These are phyloP conservation scores for Griposia aprilina DNA, from an alignment of 2,888 invertebrate genomes.

Conservation along the genomic window DNA sequence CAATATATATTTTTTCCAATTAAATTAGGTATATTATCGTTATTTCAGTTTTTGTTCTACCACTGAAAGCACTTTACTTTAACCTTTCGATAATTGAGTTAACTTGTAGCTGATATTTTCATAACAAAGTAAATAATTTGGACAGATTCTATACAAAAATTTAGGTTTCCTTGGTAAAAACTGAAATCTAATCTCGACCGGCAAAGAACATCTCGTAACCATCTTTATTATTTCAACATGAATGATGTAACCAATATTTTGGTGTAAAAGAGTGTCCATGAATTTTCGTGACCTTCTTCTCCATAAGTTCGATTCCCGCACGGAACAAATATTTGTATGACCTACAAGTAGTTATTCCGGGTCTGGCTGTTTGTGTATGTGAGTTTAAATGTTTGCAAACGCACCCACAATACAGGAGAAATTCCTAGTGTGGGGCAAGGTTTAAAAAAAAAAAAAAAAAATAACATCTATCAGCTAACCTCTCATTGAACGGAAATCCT, in stretches of 20 bases:
- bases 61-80: constrained; percentile 9
- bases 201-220: too few relatives aligned
- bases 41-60: constrained; percentile 4
- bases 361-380: too few relatives aligned
- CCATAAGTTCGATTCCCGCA: not conserved
- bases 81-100: not conserved
- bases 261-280: not conserved
- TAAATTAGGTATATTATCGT: not conserved
- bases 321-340: too few relatives aligned
- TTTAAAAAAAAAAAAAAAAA: too few relatives aligned
- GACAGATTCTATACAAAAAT: too few relatives aligned
- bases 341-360: too few relatives aligned
- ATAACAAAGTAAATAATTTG: not conserved
- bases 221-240: not conserved
- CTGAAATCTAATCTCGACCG: not conserved
- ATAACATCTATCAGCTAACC: too few relatives aligned
- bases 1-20: not conserved
- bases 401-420: too few relatives aligned
- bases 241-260: not conserved
- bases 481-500: too few relatives aligned
- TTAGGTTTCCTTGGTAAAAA: not conserved
- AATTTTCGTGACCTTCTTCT: not conserved
- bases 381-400: too few relatives aligned
- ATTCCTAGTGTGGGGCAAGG: not conserved
- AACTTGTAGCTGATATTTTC: not conserved